Percentiles rank a stretch among this genome's conserved stretches.
phyloP scores from a whole-genome alignment of 2,113 vertebrate species.

The Coptodon rendalli region DNA sequence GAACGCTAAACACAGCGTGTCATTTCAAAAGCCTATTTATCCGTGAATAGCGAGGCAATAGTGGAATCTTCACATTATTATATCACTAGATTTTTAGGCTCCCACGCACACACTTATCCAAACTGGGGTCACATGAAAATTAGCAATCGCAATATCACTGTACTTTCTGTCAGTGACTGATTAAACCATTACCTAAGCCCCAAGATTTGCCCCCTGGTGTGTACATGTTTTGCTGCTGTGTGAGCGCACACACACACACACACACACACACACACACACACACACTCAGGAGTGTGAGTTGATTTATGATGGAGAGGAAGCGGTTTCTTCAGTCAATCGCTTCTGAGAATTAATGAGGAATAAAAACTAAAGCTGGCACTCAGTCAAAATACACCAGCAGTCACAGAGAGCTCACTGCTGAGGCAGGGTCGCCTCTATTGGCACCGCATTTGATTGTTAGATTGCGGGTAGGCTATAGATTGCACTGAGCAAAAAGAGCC shows the following conservation, averaged over 20 bases:
- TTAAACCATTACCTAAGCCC: conserved; percentile 60
- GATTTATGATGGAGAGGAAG: conserved; percentile 61
- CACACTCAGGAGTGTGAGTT: conserved; percentile 6
- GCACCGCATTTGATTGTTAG: conserved; percentile 43
- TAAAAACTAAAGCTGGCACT: conserved; percentile 61
- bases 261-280: neutral
- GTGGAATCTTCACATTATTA: neutral
- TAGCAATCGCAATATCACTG: conserved; percentile 51
- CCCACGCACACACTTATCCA: neutral
- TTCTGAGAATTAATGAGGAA: conserved; percentile 69
- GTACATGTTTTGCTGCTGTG: conserved; percentile 23
- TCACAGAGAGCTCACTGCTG: neutral
- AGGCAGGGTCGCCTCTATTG: conserved; percentile 22
- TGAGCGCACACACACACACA: neutral
- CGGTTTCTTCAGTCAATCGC: conserved; percentile 60
- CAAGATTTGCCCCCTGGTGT: conserved; percentile 25
- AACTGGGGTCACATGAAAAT: conserved; percentile 20
- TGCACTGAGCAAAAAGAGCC: conserved; percentile 23
- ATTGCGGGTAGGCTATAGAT: conserved; percentile 22
- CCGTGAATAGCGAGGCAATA: neutral
- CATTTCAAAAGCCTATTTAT: neutral
- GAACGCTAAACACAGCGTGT: neutral
- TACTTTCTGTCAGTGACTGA: conserved; percentile 64
- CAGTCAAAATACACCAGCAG: conserved; percentile 41
- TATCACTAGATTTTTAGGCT: neutral